phyloP scores from a whole-genome alignment of 2,888 invertebrate genomes.

The Anthrax anthrax region DNA sequence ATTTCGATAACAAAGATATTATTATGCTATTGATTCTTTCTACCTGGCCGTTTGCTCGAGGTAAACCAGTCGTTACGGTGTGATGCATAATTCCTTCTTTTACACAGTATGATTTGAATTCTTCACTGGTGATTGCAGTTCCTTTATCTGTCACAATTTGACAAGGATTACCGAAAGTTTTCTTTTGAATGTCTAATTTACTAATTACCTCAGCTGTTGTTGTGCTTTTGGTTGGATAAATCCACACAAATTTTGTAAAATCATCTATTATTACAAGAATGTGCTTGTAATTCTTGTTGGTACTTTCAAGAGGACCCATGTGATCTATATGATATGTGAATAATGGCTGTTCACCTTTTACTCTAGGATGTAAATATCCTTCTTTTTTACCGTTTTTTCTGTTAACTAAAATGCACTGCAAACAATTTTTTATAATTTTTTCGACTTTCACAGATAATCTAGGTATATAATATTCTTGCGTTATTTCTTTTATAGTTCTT shows the following conservation, averaged over 20 bases:
- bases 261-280: background rate
- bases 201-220: background rate
- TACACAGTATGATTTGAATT: constrained; percentile 22
- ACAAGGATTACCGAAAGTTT: background rate
- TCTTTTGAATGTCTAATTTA: background rate
- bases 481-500: background rate
- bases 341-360: constrained; percentile 18
- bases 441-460: background rate
- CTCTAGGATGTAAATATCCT: constrained; percentile 19
- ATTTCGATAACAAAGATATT: too few species aligned
- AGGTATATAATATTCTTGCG: constrained; percentile 1
- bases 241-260: background rate
- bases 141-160: background rate
- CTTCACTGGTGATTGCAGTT: constrained; percentile 14
- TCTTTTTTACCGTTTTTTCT: constrained; percentile 18
- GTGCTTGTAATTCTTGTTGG: too few species aligned
- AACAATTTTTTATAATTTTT: constrained; percentile 1
- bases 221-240: background rate
- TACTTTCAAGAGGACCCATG: constrained; percentile 23
- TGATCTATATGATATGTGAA: constrained; percentile 22
- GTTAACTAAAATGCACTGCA: background rate
- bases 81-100: constrained; percentile 19
- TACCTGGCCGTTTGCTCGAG: too few species aligned
- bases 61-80: constrained; percentile 19
- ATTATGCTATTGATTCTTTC: constrained; percentile 21